Evolutionary conservation across 92 coral and sea anemone genomes (phyloP).

Genomic region (Parazoanthus atlanticus): DNA sequence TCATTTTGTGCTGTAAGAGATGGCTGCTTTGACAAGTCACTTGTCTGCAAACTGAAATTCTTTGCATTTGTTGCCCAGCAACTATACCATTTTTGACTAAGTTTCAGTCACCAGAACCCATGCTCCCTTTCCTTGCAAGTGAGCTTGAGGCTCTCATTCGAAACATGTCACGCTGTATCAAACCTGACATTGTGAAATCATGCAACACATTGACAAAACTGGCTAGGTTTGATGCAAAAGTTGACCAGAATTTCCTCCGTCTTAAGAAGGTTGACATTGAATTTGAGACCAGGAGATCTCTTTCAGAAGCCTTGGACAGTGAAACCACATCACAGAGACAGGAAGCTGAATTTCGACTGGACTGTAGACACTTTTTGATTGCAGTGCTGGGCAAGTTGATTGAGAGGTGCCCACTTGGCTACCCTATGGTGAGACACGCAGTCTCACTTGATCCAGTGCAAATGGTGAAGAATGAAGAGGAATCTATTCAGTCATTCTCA

Average conservation of each 20-base stretch:
- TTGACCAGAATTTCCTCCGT: slow-evolving; percentile 14
- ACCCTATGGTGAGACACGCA: slow-evolving; percentile 30
- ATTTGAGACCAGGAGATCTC: slow-evolving; percentile 34
- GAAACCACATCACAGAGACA: slow-evolving; percentile 13
- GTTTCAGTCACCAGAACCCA: slow-evolving; percentile 11
- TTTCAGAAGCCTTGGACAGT: slow-evolving; percentile 21
- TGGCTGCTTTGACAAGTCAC: slow-evolving; percentile 34
- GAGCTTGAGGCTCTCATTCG: slow-evolving; percentile 42
- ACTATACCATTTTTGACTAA: slow-evolving; percentile 22
- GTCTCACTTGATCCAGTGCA: slow-evolving; percentile 32
- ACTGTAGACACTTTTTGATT: slow-evolving; percentile 12
- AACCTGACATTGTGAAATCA: slow-evolving; percentile 23
- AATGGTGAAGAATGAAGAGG: slow-evolving; percentile 34
- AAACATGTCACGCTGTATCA: slow-evolving; percentile 35
- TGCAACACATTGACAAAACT: slow-evolving; percentile 39
- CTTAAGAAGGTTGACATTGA: slow-evolving; percentile 29
- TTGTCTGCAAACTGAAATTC: slow-evolving; percentile 34
- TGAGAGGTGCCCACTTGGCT: slow-evolving; percentile 31
- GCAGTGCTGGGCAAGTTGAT: slow-evolving; percentile 37
- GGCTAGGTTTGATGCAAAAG: slow-evolving; percentile 13
- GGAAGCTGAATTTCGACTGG: slow-evolving; percentile 23
- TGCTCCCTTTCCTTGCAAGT: slow-evolving; percentile 36
- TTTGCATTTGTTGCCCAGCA: slow-evolving; percentile 41
- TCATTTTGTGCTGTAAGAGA: slow-evolving; percentile 18
- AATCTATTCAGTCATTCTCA: slow-evolving; percentile 27